These are phyloP conservation scores for Arremon brunneinucha DNA, from an alignment of 2,797 vertebrate species.

Conservation along the genomic window DNA sequence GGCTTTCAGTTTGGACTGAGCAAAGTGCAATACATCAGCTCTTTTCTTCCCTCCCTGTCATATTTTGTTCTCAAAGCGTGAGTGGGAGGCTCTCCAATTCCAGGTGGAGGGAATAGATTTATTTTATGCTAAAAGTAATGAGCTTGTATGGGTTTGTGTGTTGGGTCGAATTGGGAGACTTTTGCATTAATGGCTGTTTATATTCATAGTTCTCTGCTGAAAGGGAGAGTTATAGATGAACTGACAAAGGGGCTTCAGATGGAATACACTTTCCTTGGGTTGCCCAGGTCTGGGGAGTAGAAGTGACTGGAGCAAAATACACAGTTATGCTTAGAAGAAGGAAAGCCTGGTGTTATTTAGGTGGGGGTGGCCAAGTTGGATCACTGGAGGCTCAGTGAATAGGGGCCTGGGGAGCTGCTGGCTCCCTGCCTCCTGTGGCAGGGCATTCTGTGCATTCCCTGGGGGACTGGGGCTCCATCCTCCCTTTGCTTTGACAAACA, in stretches of 20 bases:
- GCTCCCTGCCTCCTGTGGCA: not conserved
- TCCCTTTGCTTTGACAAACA: not conserved
- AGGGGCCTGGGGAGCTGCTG: not conserved
- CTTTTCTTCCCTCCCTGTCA: constrained; percentile 14
- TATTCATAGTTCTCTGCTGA: not conserved
- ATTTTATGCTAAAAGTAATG: constrained; percentile 5
- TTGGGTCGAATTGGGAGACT: not conserved
- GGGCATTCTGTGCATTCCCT: not conserved
- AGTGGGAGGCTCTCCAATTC: not conserved
- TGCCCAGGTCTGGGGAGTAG: not conserved
- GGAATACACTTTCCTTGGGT: not conserved
- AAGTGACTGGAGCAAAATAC: not conserved
- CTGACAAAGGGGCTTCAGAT: not conserved
- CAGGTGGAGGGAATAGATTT: constrained; percentile 2
- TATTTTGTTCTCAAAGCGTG: constrained; percentile 10
- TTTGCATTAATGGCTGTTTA: not conserved
- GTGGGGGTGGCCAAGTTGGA: not conserved
- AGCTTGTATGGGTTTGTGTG: not conserved
- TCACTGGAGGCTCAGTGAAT: not conserved
- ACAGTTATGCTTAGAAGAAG: not conserved
- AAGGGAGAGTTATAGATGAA: not conserved
- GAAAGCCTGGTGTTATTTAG: not conserved
- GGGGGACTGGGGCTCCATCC: not conserved
- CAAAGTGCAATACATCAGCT: constrained; percentile 36
- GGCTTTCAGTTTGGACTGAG: constrained; percentile 9